These are phyloP conservation scores for Pipistrellus pipistrellus DNA, from an alignment of 2,797 vertebrate species.

Conservation along the genomic window DNA sequence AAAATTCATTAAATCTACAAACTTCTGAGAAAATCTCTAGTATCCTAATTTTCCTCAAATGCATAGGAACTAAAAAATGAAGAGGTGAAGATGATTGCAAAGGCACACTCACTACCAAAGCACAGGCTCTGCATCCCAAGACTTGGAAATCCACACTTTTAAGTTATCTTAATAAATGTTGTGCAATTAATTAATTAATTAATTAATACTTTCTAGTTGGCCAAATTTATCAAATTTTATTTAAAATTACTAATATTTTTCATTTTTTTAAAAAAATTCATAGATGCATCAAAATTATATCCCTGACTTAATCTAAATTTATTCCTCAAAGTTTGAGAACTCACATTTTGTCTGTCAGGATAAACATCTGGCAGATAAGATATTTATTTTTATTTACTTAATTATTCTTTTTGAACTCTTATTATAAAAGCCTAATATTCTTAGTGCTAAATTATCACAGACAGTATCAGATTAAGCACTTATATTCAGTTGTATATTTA, in stretches of 20 bases:
- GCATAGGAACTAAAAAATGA: not conserved
- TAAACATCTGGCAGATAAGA: not conserved
- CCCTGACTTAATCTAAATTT: not conserved
- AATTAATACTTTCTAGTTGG: not conserved
- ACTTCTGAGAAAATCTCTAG: not conserved
- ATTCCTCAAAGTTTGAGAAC: not conserved
- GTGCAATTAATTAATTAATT: not conserved
- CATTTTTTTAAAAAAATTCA: not conserved
- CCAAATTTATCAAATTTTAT: not conserved
- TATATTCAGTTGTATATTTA: not conserved
- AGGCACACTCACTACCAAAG: not conserved
- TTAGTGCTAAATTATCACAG: not conserved
- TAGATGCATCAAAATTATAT: not conserved
- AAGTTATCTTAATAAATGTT: not conserved
- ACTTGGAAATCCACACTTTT: not conserved
- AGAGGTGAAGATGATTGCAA: not conserved
- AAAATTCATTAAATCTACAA: not conserved
- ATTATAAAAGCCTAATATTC: not conserved
- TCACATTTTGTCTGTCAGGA: not conserved
- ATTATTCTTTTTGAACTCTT: not conserved
- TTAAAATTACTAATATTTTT: not conserved
- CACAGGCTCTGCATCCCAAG: not conserved
- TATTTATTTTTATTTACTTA: not conserved
- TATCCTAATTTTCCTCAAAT: not conserved
- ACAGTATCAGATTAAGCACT: not conserved